These are phyloP conservation scores for Dromiciops gliroides DNA, from an alignment of 2,113 vertebrate species.

Conservation along the genomic window DNA sequence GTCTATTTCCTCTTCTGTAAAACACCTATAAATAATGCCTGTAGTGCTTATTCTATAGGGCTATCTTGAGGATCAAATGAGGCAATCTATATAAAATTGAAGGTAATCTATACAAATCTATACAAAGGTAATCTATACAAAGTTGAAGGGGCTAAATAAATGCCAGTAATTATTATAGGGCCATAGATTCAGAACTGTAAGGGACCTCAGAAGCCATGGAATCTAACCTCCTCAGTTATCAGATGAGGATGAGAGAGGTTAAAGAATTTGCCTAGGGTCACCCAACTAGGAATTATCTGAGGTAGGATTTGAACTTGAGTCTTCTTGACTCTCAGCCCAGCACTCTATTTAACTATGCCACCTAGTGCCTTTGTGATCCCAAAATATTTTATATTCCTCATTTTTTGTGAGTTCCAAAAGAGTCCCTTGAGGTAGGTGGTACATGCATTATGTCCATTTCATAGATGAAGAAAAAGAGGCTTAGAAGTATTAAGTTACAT, in stretches of 20 bases:
- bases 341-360: background rate
- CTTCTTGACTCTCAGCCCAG: background rate
- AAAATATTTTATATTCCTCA: background rate
- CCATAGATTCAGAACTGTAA: background rate
- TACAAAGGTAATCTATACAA: too few relatives aligned
- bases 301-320: background rate
- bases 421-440: background rate
- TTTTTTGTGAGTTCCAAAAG: background rate
- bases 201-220: background rate
- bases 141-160: background rate
- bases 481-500: background rate
- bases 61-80: background rate
- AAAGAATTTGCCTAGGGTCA: background rate
- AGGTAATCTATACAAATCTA: background rate
- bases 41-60: background rate
- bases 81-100: background rate
- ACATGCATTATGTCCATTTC: background rate
- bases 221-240: background rate
- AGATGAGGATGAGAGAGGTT: background rate
- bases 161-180: background rate
- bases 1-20: background rate
- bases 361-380: background rate
- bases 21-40: background rate
- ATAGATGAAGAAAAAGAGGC: background rate
- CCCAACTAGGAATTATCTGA: background rate